Percentiles rank a stretch among this genome's conserved stretches.
Evolutionary conservation across 2,888 invertebrate species (phyloP).

Genomic region (Drosophila ezoana): DNA sequence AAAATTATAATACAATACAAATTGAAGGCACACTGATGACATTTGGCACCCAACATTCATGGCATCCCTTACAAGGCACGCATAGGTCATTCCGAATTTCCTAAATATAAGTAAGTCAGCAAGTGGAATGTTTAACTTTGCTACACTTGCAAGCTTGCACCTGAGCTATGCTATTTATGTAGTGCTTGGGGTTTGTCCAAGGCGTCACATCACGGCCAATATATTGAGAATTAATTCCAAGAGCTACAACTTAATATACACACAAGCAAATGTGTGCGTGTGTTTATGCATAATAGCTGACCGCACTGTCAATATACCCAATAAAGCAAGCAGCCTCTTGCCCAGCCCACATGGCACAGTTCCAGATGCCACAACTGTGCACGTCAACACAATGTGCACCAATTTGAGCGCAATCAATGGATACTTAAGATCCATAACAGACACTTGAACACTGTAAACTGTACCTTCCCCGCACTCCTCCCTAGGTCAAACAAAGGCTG

Average conservation of each 20-base stretch:
- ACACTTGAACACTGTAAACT: constrained; percentile 40
- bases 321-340: constrained; percentile 26
- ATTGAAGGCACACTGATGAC: no score
- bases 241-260: neutral
- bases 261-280: neutral
- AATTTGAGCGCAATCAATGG: constrained; percentile 47
- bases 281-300: constrained; percentile 6
- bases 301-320: constrained; percentile 32
- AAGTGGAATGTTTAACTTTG: neutral
- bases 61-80: neutral
- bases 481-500: neutral
- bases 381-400: constrained; percentile 53
- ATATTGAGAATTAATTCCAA: neutral
- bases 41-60: neutral
- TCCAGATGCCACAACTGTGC: constrained; percentile 30
- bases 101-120: neutral
- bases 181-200: neutral
- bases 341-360: neutral
- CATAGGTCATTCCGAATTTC: neutral
- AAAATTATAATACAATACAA: no score
- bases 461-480: neutral
- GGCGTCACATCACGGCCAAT: neutral
- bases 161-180: constrained; percentile 8
- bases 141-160: neutral
- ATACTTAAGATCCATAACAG: constrained; percentile 56